These are phyloP conservation scores for Contarinia nasturtii DNA, from an alignment of 1,140 invertebrate genomes.

Conservation along the genomic window DNA sequence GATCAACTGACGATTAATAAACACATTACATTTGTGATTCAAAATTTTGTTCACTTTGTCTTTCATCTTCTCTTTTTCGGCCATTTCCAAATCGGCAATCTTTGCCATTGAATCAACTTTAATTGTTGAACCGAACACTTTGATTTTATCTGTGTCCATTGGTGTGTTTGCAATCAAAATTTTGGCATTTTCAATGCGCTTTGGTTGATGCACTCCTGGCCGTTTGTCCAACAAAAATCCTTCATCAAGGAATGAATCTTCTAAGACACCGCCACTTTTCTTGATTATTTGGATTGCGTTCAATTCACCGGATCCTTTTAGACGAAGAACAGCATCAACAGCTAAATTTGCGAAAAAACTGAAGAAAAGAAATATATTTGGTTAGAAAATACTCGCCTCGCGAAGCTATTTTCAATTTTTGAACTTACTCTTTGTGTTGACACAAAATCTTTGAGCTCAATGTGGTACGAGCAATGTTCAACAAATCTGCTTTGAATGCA, in stretches of 20 bases:
- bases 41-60: constrained; percentile 97
- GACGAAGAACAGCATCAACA: constrained; percentile 82
- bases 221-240: constrained; percentile 97
- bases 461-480: constrained; percentile 96
- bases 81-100: constrained; percentile 91
- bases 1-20: constrained; percentile 98
- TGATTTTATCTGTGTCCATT: constrained; percentile 99
- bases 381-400: neutral
- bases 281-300: constrained; percentile 97
- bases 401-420: constrained; percentile 2
- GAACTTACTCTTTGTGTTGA: constrained; percentile 74
- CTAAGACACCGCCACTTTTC: constrained; percentile 77
- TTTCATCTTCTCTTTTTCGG: constrained; percentile 99
- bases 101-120: constrained; percentile 96
- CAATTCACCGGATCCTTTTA: constrained; percentile 90
- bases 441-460: constrained; percentile 96
- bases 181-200: constrained; percentile 75
- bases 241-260: constrained; percentile 94
- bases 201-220: constrained; percentile 74
- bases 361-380: constrained; percentile 8
- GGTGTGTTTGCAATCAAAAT: constrained; percentile 99
- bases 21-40: constrained; percentile 92
- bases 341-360: constrained; percentile 82
- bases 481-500: constrained; percentile 69
- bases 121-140: constrained; percentile 97